Base-by-base conservation (phyloP, 2,888 invertebrate genomes). In the Ophion costatus region DNA sequence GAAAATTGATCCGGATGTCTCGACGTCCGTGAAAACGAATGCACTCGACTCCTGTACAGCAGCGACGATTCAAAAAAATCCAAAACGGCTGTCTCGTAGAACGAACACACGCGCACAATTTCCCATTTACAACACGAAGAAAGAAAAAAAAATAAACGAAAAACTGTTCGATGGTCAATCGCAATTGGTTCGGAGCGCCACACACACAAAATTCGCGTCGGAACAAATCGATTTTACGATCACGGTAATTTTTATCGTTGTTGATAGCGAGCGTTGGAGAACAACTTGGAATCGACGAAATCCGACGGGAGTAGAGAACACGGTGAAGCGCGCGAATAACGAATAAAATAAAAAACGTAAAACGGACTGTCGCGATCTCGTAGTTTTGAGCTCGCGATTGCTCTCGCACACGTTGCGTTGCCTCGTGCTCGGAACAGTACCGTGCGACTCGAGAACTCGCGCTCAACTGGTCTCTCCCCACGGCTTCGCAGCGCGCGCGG, bases 371-470 rank as follows among this genome's bases (percentile, higher is more conserved):
- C 33, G 29, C 63, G 29, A 69, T 74, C 17, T 45, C 38, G 10
- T 82, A 64, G 38, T 64, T 29, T 6, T 9, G 29, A 14, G 22
- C 22, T 74, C 63, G 64, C 78, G 66, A 70, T 63, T 7, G 63
- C 51, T 73, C 51, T 73, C 51, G 67, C 38, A 20, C 67, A 29
- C 61, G 61, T 10, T 38, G n/a, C 71, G 33, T 38, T 57, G 5
- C 14, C 33, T 78, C 59, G 70, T 82, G 76, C 76, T 84, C 81
- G 83, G 78, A 84, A 86, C 87, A 88, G 87, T 87, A 92, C 92
- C 92, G 91, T 89, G 86, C 92, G 84, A 88, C 88, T 92, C 92
- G 92, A 90, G 89, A 90, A 90, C 92, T 93, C 93, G 93, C 93
- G 93, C 92, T 93, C 92, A 92, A 93, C 93, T 93, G 92, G 92